A percentile compares a stretch with the other conserved stretches of the same genome.
Conservation (phyloP, 2,888 invertebrate species). For the Hyposoter didymator region DNA sequence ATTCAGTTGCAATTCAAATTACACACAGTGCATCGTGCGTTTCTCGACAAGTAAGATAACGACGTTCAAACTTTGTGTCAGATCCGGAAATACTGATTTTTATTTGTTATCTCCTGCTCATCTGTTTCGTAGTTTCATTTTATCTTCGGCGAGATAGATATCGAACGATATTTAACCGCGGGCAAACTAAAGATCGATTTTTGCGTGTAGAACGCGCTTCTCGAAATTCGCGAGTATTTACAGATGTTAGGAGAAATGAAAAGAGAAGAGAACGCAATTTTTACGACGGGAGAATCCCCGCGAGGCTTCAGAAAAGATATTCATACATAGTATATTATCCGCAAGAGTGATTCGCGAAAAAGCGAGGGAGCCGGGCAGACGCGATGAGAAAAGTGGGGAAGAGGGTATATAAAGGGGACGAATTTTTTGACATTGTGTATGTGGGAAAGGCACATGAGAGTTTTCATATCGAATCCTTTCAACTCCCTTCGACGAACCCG, state of each 20-base stretch:
- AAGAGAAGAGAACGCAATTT: slow-evolving; percentile 1
- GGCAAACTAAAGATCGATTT: not conserved
- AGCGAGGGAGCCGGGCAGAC: not conserved
- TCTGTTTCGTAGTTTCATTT: not conserved
- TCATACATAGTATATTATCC: slow-evolving; percentile 61
- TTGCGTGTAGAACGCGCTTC: slow-evolving; percentile 21
- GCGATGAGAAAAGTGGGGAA: slow-evolving; percentile 6
- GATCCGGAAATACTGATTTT: not conserved
- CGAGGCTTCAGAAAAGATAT: slow-evolving; percentile 54
- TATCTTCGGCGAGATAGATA: slow-evolving; percentile 13
- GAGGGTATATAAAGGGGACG: slow-evolving; percentile 30
- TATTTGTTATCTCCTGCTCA: not conserved
- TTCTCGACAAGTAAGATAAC: not conserved
- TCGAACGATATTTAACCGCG: slow-evolving; percentile 30
- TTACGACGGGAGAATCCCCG: slow-evolving; percentile 44
- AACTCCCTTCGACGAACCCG: slow-evolving; percentile 56
- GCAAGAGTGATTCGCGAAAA: slow-evolving; percentile 54
- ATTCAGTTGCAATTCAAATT: not conserved
- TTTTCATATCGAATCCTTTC: slow-evolving; percentile 68
- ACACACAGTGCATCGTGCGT: not conserved
- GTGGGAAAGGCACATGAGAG: slow-evolving; percentile 47
- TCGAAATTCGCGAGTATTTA: slow-evolving; percentile 58
- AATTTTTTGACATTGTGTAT: slow-evolving; percentile 57
- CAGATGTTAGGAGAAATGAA: slow-evolving; percentile 60
- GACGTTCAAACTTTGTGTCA: not conserved